phyloP scores from a whole-genome alignment of 2,888 invertebrate genomes.

The Brenthis hecate region DNA sequence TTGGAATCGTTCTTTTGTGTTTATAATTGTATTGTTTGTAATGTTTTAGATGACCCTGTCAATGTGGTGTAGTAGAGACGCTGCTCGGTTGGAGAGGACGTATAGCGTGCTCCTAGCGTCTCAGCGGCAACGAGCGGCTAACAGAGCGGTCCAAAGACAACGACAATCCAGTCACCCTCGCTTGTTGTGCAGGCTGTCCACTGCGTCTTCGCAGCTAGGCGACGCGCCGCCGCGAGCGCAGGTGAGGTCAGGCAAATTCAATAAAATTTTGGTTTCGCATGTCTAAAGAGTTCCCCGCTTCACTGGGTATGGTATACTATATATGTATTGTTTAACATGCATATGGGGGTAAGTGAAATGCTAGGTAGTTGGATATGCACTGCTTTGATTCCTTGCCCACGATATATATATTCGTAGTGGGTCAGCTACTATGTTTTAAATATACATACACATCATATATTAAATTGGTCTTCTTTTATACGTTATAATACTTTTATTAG shows the following conservation, averaged over 20 bases:
- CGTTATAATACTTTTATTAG: too few relatives aligned
- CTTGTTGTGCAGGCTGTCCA: slow-evolving; percentile 63
- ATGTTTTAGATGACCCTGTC: slow-evolving; percentile 63
- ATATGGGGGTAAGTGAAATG: too few relatives aligned
- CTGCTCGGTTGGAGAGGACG: slow-evolving; percentile 47
- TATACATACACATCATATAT: too few relatives aligned
- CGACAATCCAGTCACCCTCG: slow-evolving; percentile 54
- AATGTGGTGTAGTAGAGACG: slow-evolving; percentile 66
- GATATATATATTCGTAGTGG: too few relatives aligned
- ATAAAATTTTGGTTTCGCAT: slow-evolving; percentile 20
- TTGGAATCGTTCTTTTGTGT: not conserved
- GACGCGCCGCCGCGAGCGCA: slow-evolving; percentile 73
- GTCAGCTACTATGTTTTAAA: too few relatives aligned
- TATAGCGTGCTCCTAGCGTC: slow-evolving; percentile 62
- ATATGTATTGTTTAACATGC: not conserved
- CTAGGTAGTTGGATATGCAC: too few relatives aligned
- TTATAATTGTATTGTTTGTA: not conserved
- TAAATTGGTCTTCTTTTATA: too few relatives aligned
- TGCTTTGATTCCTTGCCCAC: too few relatives aligned
- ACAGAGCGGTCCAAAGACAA: slow-evolving; percentile 40
- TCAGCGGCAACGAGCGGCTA: slow-evolving; percentile 51
- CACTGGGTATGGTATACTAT: not conserved
- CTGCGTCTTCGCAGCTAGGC: slow-evolving; percentile 68
- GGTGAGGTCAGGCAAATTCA: slow-evolving; percentile 71
- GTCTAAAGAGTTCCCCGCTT: not conserved